Evolutionary conservation across 2,797 vertebrate species (phyloP).

Genomic region (Neosilurus mollespiculum): DNA sequence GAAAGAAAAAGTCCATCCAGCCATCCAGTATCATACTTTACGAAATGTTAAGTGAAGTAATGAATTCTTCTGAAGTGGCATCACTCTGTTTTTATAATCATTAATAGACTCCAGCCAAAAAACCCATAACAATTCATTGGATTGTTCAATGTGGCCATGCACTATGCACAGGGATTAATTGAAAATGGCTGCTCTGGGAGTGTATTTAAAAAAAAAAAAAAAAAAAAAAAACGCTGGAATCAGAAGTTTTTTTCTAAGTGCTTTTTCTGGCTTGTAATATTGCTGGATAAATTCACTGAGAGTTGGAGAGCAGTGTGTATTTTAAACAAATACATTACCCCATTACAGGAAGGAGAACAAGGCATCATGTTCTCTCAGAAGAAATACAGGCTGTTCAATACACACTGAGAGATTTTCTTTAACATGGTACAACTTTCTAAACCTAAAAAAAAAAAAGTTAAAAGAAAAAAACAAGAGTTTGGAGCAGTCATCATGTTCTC

Average conservation of each 20-base stretch:
- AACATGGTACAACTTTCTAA: slow-evolving; percentile 28
- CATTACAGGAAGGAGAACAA: slow-evolving; percentile 56
- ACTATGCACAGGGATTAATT: slow-evolving; percentile 79
- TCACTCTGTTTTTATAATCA: slow-evolving; percentile 75
- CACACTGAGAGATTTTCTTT: slow-evolving; percentile 40
- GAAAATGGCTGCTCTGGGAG: slow-evolving; percentile 69
- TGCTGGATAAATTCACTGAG: slow-evolving; percentile 68
- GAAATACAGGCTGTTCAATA: slow-evolving; percentile 36
- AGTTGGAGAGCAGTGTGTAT: slow-evolving; percentile 60
- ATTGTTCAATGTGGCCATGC: slow-evolving; percentile 80
- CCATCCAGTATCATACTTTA: not conserved
- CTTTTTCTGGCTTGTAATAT: slow-evolving; percentile 65
- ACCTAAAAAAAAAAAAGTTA: not conserved
- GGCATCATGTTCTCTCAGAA: slow-evolving; percentile 46
- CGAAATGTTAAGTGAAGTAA: slow-evolving; percentile 41
- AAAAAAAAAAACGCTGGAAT: slow-evolving; percentile 66
- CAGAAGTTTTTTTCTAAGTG: slow-evolving; percentile 70
- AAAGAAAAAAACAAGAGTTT: not conserved
- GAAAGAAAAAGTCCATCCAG: not conserved
- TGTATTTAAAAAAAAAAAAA: slow-evolving; percentile 65
- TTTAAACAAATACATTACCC: slow-evolving; percentile 60
- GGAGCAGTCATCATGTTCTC: not conserved
- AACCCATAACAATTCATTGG: slow-evolving; percentile 77
- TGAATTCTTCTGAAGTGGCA: slow-evolving; percentile 63
- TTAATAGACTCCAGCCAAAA: slow-evolving; percentile 72